phyloP scores from a whole-genome alignment of 2,888 invertebrate genomes.

The Cybosia mesomella region DNA sequence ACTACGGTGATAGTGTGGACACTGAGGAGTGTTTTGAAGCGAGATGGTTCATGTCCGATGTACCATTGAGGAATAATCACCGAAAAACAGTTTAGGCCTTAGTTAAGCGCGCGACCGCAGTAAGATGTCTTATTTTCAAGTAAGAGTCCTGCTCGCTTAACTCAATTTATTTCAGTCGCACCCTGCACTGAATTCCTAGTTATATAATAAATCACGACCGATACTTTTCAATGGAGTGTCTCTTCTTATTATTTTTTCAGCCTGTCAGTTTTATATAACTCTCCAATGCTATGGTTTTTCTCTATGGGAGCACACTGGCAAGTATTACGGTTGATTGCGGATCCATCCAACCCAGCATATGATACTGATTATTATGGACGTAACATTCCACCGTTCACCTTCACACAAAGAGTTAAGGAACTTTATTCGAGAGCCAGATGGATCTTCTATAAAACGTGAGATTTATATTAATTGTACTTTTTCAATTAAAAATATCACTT shows the following conservation, averaged over 20 bases:
- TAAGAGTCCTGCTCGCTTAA: too few species aligned
- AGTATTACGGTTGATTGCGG: constrained; percentile 57
- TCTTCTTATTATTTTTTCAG: constrained; percentile 41
- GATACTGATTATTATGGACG: constrained; percentile 50
- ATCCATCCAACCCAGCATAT: constrained; percentile 61
- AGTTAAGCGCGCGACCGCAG: too few species aligned
- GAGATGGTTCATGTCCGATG: too few species aligned
- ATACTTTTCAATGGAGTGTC: neutral
- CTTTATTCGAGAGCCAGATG: constrained; percentile 51
- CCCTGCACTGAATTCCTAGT: too few species aligned
- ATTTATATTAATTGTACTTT: neutral
- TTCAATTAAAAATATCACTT: neutral
- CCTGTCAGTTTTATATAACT: constrained; percentile 57
- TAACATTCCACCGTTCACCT: constrained; percentile 52
- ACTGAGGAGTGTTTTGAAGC: too few species aligned
- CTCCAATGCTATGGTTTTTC: constrained; percentile 63
- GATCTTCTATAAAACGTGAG: constrained; percentile 51
- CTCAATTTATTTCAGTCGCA: too few species aligned
- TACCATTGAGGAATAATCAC: too few species aligned
- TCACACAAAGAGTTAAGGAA: constrained; percentile 50
- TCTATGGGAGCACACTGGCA: constrained; percentile 63
- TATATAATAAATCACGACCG: neutral
- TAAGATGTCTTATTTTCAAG: too few species aligned
- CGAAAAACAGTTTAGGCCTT: too few species aligned
- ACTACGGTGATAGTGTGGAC: too few species aligned